phyloP scores from a whole-genome alignment of 1,140 invertebrate species.

The Bombus polaris region DNA sequence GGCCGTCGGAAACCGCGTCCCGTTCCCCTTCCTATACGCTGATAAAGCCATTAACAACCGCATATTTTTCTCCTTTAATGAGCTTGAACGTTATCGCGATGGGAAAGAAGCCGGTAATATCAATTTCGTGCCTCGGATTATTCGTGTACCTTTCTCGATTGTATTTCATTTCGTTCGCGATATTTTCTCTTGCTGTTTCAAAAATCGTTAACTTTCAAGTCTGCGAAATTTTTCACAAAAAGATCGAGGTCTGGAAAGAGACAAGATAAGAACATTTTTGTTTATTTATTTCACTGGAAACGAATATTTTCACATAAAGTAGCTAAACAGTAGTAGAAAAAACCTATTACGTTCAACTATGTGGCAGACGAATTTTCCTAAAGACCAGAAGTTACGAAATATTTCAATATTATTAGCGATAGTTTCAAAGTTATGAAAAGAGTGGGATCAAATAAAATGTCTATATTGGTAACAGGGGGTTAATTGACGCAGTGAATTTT shows the following conservation, averaged over 20 bases:
- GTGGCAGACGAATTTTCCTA: not conserved
- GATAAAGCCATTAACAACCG: constrained; percentile 68
- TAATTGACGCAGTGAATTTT: not conserved
- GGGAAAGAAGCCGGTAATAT: constrained; percentile 17
- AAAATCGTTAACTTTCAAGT: not conserved
- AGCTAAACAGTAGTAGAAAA: accelerated
- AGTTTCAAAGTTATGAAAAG: not conserved
- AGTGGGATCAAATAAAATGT: not conserved
- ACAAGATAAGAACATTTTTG: accelerated
- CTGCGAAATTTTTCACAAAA: not conserved
- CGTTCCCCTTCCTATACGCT: constrained; percentile 3
- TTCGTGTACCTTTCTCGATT: constrained; percentile 10
- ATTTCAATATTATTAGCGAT: not conserved
- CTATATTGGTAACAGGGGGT: not conserved
- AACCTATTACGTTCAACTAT: not conserved
- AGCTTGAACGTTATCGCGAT: constrained; percentile 50
- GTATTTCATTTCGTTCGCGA: not conserved
- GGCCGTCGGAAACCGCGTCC: constrained; percentile 51
- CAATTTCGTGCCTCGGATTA: constrained; percentile 43
- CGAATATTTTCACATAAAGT: not conserved
- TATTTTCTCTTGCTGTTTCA: not conserved
- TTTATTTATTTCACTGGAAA: not conserved
- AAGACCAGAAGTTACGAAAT: not conserved
- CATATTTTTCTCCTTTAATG: constrained; percentile 63
- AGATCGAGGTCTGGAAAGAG: not conserved